Base-by-base conservation (phyloP, 2,797 vertebrate species). In the Sternarchorhynchus goeldii region DNA sequence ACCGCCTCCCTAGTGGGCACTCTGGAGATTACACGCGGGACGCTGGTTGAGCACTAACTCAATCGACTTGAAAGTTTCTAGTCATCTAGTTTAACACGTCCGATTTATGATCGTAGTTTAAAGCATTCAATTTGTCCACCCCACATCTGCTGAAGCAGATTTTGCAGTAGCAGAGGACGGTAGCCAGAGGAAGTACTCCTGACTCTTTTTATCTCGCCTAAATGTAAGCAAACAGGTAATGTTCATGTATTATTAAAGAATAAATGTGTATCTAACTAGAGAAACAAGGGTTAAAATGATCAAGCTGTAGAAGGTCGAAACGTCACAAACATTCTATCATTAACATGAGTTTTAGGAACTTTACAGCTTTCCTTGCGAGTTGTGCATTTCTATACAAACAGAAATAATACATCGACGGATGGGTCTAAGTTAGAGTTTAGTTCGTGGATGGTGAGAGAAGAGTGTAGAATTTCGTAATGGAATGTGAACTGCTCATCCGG, bases 401-500 rank as follows among this genome's bases (percentile, higher is more conserved):
- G 14, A 50, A 14, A 12, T 12, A 50, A 50, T 12, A 50, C 8
- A 50, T 50, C 45, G 12, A 12, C 50, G 41, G 34, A 10, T 18
- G 39, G 60, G 6, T 67, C 55, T 7, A 14, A 56, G 34, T 41
- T 31, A 2, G n/a, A 21, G 55, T 12, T 50, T 14, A 53, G 60
- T 34, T 59, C 57, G 74, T 18, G 74, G 74, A 77, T 77, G 79
- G 68, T 63, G 84, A 86, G 81, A 88, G 87, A 89, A 88, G 86
- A 92, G 93, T 94, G 94, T 94, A 92, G 94, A 95, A 94, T 95
- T 95, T 95, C 93, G 92, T 94, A 93, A 92, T 91, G 94, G 94
- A 95, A 96, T 95, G 94, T 91, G 93, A 94, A 95, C 93, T 91
- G 92, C 92, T 94, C 94, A 91, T 94, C 93, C 92, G 85, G 93